Evolutionary conservation across 2,113 vertebrate species (phyloP).

Genomic region (Rhea pennata): DNA sequence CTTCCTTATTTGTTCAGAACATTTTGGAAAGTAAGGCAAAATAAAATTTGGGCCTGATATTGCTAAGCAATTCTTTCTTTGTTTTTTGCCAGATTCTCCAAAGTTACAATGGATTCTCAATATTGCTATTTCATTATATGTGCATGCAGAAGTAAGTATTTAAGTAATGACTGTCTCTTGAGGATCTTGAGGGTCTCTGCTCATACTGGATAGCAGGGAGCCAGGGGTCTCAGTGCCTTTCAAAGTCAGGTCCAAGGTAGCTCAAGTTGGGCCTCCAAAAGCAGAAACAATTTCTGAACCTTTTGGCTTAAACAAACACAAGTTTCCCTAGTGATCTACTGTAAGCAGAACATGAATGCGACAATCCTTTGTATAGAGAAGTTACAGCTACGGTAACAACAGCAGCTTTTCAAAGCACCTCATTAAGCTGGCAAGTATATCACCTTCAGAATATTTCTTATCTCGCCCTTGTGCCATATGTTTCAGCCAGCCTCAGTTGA

Average conservation of each 20-base stretch:
- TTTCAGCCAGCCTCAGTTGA: not conserved
- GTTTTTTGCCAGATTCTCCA: not conserved
- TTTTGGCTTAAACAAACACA: not conserved
- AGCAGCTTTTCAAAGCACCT: not conserved
- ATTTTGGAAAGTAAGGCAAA: not conserved
- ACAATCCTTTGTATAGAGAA: not conserved
- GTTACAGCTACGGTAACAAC: not conserved
- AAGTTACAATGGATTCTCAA: not conserved
- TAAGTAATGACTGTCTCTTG: not conserved
- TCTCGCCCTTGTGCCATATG: not conserved
- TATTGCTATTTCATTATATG: not conserved
- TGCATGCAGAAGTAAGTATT: not conserved
- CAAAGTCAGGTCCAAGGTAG: not conserved
- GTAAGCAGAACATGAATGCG: not conserved
- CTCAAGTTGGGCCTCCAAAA: not conserved
- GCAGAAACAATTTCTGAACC: not conserved
- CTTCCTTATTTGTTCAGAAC: not conserved
- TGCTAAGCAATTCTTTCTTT: not conserved
- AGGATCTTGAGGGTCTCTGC: not conserved
- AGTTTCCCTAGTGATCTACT: not conserved
- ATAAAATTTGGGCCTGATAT: not conserved
- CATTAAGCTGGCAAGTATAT: not conserved
- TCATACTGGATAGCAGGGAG: fast-evolving
- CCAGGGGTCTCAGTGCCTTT: not conserved
- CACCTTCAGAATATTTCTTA: not conserved